Percentiles rank a stretch among this genome's conserved stretches.
Conservation (phyloP, 2,797 vertebrate species). For the Alouatta caraya region DNA sequence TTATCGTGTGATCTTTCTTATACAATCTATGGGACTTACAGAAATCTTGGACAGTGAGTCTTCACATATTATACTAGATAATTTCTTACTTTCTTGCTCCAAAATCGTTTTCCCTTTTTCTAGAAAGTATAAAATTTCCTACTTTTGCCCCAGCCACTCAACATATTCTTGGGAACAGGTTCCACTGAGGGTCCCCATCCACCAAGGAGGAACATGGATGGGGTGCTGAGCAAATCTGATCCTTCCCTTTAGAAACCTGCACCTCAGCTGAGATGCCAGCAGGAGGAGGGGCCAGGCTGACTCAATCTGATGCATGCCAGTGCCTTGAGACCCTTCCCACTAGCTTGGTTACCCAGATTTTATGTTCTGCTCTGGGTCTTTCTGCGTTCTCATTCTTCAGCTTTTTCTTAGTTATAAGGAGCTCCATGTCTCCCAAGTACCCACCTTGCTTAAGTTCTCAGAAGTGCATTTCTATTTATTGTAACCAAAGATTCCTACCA, state of each 20-base stretch:
- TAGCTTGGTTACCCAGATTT: rapidly evolving
- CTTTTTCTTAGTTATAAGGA: background rate
- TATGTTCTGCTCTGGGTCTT: background rate
- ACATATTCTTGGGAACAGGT: background rate
- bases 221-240: rapidly evolving
- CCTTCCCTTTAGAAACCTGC: rapidly evolving
- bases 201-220: rapidly evolving
- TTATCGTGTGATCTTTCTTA: background rate
- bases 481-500: background rate
- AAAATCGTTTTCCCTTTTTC: background rate
- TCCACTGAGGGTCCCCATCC: rapidly evolving
- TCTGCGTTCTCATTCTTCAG: background rate
- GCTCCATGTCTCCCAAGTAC: rapidly evolving
- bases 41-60: background rate
- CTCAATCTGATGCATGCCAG: too few relatives aligned
- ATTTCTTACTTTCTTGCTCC: background rate
- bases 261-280: rapidly evolving
- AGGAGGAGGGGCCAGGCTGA: rapidly evolving
- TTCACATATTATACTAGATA: background rate
- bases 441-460: background rate
- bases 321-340: background rate
- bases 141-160: background rate
- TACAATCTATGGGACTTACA: background rate
- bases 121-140: background rate
- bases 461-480: background rate